Percentiles rank a stretch among this genome's conserved stretches.
Evolutionary conservation across 1,140 invertebrate genomes (phyloP).

Genomic region (Drosophila sucinea): DNA sequence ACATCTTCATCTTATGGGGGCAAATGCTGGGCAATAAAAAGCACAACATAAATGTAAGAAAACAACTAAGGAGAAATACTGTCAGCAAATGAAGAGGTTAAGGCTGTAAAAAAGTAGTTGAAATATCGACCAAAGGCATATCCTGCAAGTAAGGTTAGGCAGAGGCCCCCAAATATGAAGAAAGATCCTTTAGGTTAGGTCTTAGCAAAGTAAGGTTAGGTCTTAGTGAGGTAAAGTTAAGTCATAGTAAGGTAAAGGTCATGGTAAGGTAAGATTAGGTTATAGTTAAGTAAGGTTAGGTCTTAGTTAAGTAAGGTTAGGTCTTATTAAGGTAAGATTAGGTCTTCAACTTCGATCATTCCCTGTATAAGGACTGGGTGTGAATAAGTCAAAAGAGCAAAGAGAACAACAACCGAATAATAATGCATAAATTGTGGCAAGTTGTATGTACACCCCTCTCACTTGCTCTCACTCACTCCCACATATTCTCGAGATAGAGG

Average conservation of each 20-base stretch:
- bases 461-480: background rate
- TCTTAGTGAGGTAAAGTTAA: too few relatives aligned
- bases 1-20: slow-evolving; percentile 17
- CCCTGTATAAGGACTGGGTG: background rate
- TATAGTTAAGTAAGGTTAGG: too few relatives aligned
- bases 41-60: slow-evolving; percentile 47
- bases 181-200: too few relatives aligned
- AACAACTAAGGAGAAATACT: slow-evolving; percentile 21
- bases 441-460: slow-evolving; percentile 16
- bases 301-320: too few relatives aligned
- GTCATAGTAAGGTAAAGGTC: too few relatives aligned
- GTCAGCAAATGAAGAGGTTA: background rate
- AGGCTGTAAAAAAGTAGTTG: background rate
- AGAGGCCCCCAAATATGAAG: too few relatives aligned
- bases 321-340: too few relatives aligned
- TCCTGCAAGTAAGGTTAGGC: background rate
- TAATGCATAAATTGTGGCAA: slow-evolving; percentile 63
- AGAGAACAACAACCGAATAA: slow-evolving; percentile 38
- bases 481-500: background rate
- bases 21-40: slow-evolving; percentile 45
- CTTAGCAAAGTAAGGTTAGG: too few relatives aligned
- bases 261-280: too few relatives aligned
- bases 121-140: background rate
- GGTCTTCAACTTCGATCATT: background rate
- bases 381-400: slow-evolving; percentile 28